These are phyloP conservation scores for Teleogryllus occipitalis DNA, from an alignment of 1,140 invertebrate species.

Conservation along the genomic window DNA sequence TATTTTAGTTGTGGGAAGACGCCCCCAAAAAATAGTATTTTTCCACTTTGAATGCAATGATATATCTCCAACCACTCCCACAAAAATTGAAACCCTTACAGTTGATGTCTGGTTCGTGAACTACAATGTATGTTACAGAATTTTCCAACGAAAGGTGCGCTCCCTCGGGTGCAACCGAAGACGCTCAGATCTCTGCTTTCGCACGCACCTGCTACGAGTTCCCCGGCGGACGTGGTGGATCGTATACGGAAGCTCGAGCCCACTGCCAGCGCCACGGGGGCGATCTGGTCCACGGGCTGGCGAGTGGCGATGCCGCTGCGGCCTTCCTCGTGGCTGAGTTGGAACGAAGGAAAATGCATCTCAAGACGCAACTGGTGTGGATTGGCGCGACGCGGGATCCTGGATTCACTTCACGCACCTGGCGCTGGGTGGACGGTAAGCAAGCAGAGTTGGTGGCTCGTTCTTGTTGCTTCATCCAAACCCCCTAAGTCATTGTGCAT, in stretches of 20 bases:
- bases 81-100: no score
- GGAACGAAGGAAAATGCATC: conserved; percentile 62
- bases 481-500: no score
- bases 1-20: no score
- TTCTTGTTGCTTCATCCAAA: background rate
- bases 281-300: conserved; percentile 68
- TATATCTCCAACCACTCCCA: no score
- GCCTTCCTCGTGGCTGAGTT: conserved; percentile 70
- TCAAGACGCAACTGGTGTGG: conserved; percentile 83
- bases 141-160: conserved; percentile 74
- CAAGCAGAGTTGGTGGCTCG: conserved; percentile 7
- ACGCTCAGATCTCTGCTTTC: conserved; percentile 68
- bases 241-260: conserved; percentile 65
- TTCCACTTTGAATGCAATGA: no score
- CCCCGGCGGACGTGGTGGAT: conserved; percentile 65
- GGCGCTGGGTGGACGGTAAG: conserved; percentile 85
- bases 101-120: no score
- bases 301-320: conserved; percentile 48
- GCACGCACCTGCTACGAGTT: conserved; percentile 85
- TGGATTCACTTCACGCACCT: conserved; percentile 67
- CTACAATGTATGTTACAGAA: conserved; percentile 43
- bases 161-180: conserved; percentile 54
- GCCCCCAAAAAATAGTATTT: no score
- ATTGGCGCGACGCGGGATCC: conserved; percentile 84
- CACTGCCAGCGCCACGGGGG: conserved; percentile 69